These are phyloP conservation scores for Trichogramma evanescens DNA, from an alignment of 2,888 invertebrate genomes.

Conservation along the genomic window DNA sequence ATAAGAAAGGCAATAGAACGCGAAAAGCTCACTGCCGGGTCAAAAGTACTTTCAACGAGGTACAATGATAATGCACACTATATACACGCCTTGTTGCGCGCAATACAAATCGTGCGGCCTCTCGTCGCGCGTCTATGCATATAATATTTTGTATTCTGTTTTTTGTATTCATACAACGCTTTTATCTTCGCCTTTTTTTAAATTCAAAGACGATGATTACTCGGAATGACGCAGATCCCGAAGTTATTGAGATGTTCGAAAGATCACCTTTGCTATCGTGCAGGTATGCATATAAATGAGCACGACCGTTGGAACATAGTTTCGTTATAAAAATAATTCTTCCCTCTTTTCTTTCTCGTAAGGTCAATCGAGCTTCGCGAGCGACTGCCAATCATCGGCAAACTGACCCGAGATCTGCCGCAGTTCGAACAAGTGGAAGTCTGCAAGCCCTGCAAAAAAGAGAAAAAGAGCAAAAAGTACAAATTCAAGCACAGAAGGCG, in stretches of 20 bases:
- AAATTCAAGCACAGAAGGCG: slow-evolving; percentile 50
- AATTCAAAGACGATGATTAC: not conserved
- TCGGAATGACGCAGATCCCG: slow-evolving; percentile 5
- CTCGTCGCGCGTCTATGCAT: not conserved
- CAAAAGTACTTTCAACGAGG: slow-evolving; percentile 35
- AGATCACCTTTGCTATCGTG: slow-evolving; percentile 36
- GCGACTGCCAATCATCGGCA: slow-evolving; percentile 49
- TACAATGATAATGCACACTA: slow-evolving; percentile 3
- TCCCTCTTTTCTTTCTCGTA: not conserved
- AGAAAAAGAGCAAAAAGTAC: slow-evolving; percentile 39
- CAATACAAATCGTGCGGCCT: no score
- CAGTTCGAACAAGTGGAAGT: slow-evolving; percentile 46
- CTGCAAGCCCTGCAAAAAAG: slow-evolving; percentile 34
- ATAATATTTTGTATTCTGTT: not conserved
- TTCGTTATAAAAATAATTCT: not conserved
- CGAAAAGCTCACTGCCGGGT: slow-evolving; percentile 52
- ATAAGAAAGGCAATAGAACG: slow-evolving; percentile 41
- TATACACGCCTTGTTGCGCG: no score
- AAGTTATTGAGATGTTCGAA: slow-evolving; percentile 30
- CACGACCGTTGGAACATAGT: not conserved
- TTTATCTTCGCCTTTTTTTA: not conserved
- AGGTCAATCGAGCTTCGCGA: slow-evolving; percentile 47
- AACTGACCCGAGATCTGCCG: slow-evolving; percentile 48
- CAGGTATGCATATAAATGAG: slow-evolving; percentile 27
- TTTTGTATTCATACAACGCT: not conserved